A percentile compares a stretch with the other conserved stretches of the same genome.
Conservation (phyloP, 2,113 vertebrate genomes). For the Nerophis ophidion region DNA sequence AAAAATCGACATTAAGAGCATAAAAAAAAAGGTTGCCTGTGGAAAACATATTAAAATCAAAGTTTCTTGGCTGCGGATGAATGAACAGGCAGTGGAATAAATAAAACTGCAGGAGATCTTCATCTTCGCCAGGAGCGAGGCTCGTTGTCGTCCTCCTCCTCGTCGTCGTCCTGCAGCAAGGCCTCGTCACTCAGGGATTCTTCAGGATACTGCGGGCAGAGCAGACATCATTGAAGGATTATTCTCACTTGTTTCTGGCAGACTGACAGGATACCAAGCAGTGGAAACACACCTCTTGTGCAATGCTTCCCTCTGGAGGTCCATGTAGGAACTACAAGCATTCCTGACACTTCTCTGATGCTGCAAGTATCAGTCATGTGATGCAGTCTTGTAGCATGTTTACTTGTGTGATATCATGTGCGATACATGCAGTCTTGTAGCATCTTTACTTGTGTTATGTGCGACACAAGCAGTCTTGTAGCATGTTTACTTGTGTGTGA, state of each 20-base stretch:
- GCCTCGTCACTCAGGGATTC: slow-evolving; percentile 90
- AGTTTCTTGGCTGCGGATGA: slow-evolving; percentile 7
- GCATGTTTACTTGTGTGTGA: too few species aligned
- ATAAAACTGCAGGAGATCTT: slow-evolving; percentile 49
- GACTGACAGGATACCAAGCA: not conserved
- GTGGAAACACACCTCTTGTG: not conserved
- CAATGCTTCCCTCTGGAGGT: slow-evolving; percentile 52
- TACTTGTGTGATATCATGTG: too few species aligned
- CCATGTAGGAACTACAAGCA: not conserved
- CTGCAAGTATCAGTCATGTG: too few species aligned
- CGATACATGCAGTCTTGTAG: too few species aligned
- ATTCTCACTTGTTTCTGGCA: not conserved
- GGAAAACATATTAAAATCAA: slow-evolving; percentile 76
- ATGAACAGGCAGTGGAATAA: slow-evolving; percentile 48
- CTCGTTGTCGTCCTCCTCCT: slow-evolving; percentile 95
- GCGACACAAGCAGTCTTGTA: too few species aligned
- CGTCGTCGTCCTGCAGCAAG: slow-evolving; percentile 93
- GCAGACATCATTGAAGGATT: slow-evolving; percentile 5
- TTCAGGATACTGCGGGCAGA: slow-evolving; percentile 79
- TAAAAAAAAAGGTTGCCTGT: slow-evolving; percentile 44
- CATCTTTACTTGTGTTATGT: too few species aligned
- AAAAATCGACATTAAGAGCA: slow-evolving; percentile 54
- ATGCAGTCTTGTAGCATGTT: too few species aligned
- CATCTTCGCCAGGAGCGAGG: slow-evolving; percentile 97
- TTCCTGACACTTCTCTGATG: not conserved